phyloP scores from a whole-genome alignment of 2,888 invertebrate species.

The Sesia bembeciformis region DNA sequence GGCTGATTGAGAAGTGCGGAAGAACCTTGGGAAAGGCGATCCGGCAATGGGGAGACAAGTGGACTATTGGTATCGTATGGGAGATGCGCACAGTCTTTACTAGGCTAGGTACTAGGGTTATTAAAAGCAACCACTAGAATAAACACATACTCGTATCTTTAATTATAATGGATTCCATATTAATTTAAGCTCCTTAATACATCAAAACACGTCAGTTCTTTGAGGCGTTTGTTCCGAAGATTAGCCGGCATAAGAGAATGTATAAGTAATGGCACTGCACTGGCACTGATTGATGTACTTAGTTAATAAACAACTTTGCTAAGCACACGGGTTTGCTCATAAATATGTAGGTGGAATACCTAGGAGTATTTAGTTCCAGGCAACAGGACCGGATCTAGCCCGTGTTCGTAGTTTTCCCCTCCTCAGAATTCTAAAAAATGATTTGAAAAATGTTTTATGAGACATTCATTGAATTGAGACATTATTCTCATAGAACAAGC shows the following conservation, averaged over 20 bases:
- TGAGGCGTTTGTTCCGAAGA: constrained; percentile 16
- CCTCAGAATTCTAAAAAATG: no score
- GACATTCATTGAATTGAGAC: no score
- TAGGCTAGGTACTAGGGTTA: no score
- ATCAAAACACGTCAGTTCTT: constrained; percentile 25
- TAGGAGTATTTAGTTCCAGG: not conserved
- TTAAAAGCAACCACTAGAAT: no score
- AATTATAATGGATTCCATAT: not conserved
- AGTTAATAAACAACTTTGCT: not conserved
- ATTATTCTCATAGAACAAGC: no score
- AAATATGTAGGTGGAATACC: not conserved
- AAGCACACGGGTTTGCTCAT: not conserved
- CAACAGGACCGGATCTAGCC: not conserved
- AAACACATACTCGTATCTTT: no score
- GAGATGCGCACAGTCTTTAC: no score
- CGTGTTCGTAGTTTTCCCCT: not conserved
- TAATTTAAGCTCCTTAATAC: constrained; percentile 13
- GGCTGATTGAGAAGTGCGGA: no score
- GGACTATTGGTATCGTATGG: no score
- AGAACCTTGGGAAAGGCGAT: no score
- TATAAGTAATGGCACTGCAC: constrained; percentile 42
- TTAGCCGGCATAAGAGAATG: constrained; percentile 39
- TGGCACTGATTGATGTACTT: constrained; percentile 48
- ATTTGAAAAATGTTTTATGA: no score
- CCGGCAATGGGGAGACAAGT: no score